Base-by-base conservation (phyloP, 2,113 vertebrate genomes). In the Lucifuga dentata region DNA sequence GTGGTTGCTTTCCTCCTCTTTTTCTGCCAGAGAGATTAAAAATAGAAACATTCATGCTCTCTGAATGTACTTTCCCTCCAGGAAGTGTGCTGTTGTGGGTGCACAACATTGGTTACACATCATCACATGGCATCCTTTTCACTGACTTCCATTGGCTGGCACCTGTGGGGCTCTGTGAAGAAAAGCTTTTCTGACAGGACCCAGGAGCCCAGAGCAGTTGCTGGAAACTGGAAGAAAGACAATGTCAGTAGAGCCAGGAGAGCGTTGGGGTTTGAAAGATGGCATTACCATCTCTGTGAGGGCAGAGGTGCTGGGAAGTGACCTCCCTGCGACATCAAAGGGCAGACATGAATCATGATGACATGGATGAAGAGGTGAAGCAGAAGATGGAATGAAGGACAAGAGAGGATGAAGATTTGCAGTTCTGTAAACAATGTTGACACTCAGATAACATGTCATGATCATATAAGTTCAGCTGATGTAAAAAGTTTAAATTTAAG, bases 1-100 rank as follows among this genome's bases (percentile, higher is more conserved):
- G 79, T 81, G 82, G 86, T 65, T 84, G 51, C 76, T 74, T 78
- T 50, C 80, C 85, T 87, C 67, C 59, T 86, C 67, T 87, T 91
- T 92, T 89, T 76, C 87, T 84, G 84, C 82, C 84, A 86, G 70
- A 80, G 81, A 76, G 81, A 89, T 87, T 90, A 92, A 89, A 92
- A 92, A 93, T 92, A 93, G 91, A 87, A 92, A 88, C 87, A 83
- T 84, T 81, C 84, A 85, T 90, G 80, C 83, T 88, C 90, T 85
- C 82, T 81, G 82, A 88, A 87, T 87, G 87, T 91, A 88, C 85
- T 82, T 90, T 87, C 82, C 90, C 89, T 92, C 81, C 80, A 90
- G 91, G 86, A 92, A 90, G 89, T 91, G 77, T 85, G 80, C 81
- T 74, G 79, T 72, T 82, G 83, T 80, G 62, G 70, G 64, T 45